Conservation (phyloP, 2,888 invertebrate species). For the Erebia epiphron region DNA sequence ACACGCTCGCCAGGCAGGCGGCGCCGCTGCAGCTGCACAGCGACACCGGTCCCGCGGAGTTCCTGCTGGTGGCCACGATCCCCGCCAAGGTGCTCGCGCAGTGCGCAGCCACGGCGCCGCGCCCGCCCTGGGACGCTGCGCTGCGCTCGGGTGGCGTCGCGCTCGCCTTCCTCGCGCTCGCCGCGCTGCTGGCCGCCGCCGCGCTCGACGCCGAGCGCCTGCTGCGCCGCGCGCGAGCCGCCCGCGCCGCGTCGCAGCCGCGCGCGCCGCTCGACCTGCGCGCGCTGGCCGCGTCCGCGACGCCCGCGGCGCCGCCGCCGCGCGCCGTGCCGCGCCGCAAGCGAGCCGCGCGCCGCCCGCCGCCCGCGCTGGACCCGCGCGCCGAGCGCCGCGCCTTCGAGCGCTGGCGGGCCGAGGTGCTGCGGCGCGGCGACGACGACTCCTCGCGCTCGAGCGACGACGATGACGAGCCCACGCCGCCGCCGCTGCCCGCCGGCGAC, state of each 20-base stretch:
- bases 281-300: slow-evolving; percentile 37
- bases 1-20: slow-evolving; percentile 57
- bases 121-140: slow-evolving; percentile 83
- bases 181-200: slow-evolving; percentile 57
- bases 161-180: slow-evolving; percentile 55
- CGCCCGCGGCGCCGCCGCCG: slow-evolving; percentile 37
- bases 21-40: slow-evolving; percentile 52
- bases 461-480: slow-evolving; percentile 42
- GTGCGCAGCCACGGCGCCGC: slow-evolving; percentile 57
- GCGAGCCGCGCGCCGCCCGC: slow-evolving; percentile 38
- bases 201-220: slow-evolving; percentile 52
- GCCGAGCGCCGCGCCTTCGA: slow-evolving; percentile 68
- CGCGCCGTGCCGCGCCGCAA: slow-evolving; percentile 40
- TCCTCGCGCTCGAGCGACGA: slow-evolving; percentile 59
- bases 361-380: slow-evolving; percentile 41
- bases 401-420: slow-evolving; percentile 64
- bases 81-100: slow-evolving; percentile 54
- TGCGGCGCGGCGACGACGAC: slow-evolving; percentile 56
- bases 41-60: slow-evolving; percentile 49
- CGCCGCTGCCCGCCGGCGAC: background rate
- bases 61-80: slow-evolving; percentile 51
- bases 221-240: slow-evolving; percentile 48
- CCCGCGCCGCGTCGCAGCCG: slow-evolving; percentile 38
- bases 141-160: slow-evolving; percentile 72
- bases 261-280: slow-evolving; percentile 50